Evolutionary conservation across 1,140 invertebrate species (phyloP).

Genomic region (Dryas iulia): DNA sequence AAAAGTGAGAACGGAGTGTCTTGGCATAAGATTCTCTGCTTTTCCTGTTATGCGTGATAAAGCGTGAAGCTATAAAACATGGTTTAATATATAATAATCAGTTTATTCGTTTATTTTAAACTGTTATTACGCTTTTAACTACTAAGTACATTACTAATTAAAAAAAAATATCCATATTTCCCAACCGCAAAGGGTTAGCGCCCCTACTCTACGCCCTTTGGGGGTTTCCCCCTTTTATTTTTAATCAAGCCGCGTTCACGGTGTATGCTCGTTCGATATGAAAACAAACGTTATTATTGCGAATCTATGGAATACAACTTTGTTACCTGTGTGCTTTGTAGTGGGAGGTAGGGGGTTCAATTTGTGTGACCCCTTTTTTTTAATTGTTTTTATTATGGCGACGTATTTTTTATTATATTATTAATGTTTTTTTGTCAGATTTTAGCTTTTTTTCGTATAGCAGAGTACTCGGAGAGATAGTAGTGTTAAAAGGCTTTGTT

Average conservation of each 20-base stretch:
- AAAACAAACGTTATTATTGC: conserved; percentile 16
- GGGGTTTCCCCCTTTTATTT: conserved; percentile 11
- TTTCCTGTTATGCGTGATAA: too few species aligned
- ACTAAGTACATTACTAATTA: neutral
- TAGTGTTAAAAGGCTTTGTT: too few species aligned
- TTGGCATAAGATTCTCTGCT: too few species aligned
- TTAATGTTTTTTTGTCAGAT: neutral
- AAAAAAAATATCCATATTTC: neutral
- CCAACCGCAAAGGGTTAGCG: neutral
- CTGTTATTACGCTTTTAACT: neutral
- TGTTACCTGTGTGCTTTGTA: neutral
- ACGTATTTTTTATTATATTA: neutral
- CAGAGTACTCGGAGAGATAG: too few species aligned
- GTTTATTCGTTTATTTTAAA: too few species aligned
- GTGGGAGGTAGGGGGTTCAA: neutral
- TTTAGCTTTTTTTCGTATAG: neutral
- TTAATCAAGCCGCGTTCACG: conserved; percentile 18
- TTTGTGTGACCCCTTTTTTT: neutral
- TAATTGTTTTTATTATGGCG: too few species aligned
- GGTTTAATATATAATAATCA: too few species aligned
- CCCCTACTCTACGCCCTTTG: conserved; percentile 9
- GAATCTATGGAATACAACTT: neutral
- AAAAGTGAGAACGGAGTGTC: too few species aligned
- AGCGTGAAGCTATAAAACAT: too few species aligned
- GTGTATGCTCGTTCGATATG: conserved; percentile 14